Evolutionary conservation across 30 jellyfish, hydroid and myxozoan species (phyloP).

Genomic region (Mastigias papua): DNA sequence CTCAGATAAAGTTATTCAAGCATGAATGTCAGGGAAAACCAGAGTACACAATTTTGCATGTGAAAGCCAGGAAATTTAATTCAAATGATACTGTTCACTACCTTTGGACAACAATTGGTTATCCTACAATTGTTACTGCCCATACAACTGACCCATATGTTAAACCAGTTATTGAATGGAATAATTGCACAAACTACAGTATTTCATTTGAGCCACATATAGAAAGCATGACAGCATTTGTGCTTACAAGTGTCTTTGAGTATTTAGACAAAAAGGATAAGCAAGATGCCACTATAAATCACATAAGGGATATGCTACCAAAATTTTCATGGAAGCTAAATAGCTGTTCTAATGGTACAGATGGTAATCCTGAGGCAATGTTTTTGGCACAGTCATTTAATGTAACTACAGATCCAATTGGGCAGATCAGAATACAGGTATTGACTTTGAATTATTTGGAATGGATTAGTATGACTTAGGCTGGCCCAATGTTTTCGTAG

Average conservation of each 20-base stretch:
- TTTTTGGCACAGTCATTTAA: not conserved
- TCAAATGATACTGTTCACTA: constrained; percentile 82
- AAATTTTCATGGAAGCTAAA: constrained; percentile 61
- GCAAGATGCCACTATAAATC: constrained; percentile 68
- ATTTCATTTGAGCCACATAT: constrained; percentile 71
- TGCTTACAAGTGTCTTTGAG: constrained; percentile 59
- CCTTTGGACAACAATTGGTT: constrained; percentile 77
- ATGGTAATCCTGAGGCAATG: constrained; percentile 42
- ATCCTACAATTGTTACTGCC: constrained; percentile 81
- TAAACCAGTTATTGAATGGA: constrained; percentile 40
- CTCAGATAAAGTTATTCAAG: constrained; percentile 36
- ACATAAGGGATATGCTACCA: constrained; percentile 35
- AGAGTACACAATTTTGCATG: constrained; percentile 55
- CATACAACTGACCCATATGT: constrained; percentile 63
- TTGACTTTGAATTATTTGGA: not conserved
- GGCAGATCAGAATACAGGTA: constrained; percentile 8
- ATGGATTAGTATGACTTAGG: too few species aligned
- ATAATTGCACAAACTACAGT: constrained; percentile 32
- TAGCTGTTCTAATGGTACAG: constrained; percentile 17
- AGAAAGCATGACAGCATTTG: constrained; percentile 60
- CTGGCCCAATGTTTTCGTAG: too few species aligned
- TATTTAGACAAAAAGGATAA: constrained; percentile 74
- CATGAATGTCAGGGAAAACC: constrained; percentile 34
- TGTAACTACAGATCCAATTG: not conserved
- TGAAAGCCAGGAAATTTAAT: constrained; percentile 40